Evolutionary conservation across 2,797 vertebrate genomes (phyloP), one percentile per base, ranked within the genome.

Genomic region (Pteronotus mesoamericanus): DNA sequence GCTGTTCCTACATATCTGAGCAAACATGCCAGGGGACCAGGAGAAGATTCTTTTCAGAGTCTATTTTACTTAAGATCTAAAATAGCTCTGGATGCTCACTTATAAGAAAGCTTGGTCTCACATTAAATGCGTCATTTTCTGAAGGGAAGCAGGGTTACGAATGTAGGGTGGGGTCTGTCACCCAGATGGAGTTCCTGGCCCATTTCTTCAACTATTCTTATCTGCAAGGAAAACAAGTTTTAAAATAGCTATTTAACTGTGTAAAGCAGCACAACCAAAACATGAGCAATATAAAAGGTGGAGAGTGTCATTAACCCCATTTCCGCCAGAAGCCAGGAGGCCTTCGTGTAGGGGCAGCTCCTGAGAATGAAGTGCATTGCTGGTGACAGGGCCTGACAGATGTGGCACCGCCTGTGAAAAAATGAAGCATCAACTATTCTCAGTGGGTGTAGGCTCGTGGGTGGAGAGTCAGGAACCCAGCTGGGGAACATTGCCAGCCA

Each of bases 41-140:
- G 6, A 77, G 9, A 72, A 26, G 44, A 74, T 10, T 42, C 1
- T 64, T 42, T 14, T 77, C 16, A 74, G 46, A 48, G 29, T 15
- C 55, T 37, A 24, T 83, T 89, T 86, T 79, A 12, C 5, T 48
- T 51, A 34, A 18, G 29, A 59, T 34, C 55, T 26, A 75, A 46
- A 59, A 3, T 82, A n/a, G 39, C 66, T 48, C 55, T 61, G 6
- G 22, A 9, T 68, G 5, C n/a, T 90, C 53, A 89, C 26, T 46
- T 80, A 0, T 44, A 21, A 26, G 22, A 15, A 34, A 88, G 72
- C 1, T 88, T 80, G 26, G 8, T 48, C 46, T 53, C 39, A 11
- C 29, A 39, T 44, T 57, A 69, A 86, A 88, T 14, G 10, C 34
- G 57, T 66, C 18, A 32, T 68, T 93, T 80, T 83, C n/a, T 59